Conservation (phyloP, 37 sponge, comb jelly and placozoan genomes). For the Aphrocallistes beatrix region DNA sequence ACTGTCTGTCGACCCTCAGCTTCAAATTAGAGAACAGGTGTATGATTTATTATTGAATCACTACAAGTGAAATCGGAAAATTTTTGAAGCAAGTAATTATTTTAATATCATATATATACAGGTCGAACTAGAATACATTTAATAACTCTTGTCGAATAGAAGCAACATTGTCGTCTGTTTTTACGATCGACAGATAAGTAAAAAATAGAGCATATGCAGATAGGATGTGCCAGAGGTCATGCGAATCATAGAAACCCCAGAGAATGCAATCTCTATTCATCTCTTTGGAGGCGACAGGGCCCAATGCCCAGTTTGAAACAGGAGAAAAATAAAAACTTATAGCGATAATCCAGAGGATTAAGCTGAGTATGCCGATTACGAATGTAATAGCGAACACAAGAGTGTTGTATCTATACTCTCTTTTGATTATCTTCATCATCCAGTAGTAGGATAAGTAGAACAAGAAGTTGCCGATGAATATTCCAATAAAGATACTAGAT, state of each 20-base stretch:
- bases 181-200: neutral
- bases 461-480: neutral
- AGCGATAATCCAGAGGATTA: neutral
- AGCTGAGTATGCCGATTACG: neutral
- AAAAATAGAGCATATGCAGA: neutral
- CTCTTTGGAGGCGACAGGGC: neutral
- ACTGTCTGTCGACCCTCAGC: no score
- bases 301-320: neutral
- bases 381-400: neutral
- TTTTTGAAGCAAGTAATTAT: no score
- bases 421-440: neutral
- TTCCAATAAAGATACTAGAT: neutral
- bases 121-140: neutral
- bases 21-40: no score
- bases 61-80: no score
- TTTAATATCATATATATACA: neutral
- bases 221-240: neutral
- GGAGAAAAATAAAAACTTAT: neutral
- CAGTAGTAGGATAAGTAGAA: slow-evolving; percentile 3
- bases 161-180: slow-evolving; percentile 6
- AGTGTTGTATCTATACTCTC: neutral
- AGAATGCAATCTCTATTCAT: neutral
- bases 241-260: neutral
- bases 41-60: no score
- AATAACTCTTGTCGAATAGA: neutral